These are phyloP conservation scores for Cirrhinus molitorella DNA, from an alignment of 2,797 vertebrate genomes.

Conservation along the genomic window DNA sequence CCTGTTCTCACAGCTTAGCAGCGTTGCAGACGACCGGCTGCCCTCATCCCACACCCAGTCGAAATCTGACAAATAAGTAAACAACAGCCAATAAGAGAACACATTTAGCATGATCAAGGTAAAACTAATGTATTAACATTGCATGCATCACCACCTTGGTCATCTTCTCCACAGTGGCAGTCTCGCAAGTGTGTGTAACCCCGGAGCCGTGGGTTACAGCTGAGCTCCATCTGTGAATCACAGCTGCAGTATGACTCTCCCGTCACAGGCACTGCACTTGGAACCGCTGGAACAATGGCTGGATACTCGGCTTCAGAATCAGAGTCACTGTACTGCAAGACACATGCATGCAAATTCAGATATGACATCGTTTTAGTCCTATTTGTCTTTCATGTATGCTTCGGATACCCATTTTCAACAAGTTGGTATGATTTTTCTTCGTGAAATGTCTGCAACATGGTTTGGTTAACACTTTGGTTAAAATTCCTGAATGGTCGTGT, in stretches of 20 bases:
- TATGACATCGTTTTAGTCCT: not conserved
- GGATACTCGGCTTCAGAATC: slow-evolving; percentile 92
- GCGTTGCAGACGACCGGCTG: slow-evolving; percentile 86
- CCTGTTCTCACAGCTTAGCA: slow-evolving; percentile 92
- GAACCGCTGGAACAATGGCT: slow-evolving; percentile 86
- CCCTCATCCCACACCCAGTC: slow-evolving; percentile 95
- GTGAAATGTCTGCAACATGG: too few relatives aligned
- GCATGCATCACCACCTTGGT: slow-evolving; percentile 81
- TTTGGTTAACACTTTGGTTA: too few relatives aligned
- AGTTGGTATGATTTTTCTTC: too few relatives aligned
- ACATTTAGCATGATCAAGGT: not conserved
- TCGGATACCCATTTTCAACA: too few relatives aligned
- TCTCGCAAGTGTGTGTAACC: slow-evolving; percentile 86
- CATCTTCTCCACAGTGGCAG: slow-evolving; percentile 97
- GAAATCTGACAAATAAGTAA: slow-evolving; percentile 81
- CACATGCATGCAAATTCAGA: slow-evolving; percentile 31
- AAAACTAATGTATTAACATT: too few relatives aligned
- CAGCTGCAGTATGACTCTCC: slow-evolving; percentile 97
- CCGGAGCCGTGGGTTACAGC: slow-evolving; percentile 84
- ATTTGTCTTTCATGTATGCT: not conserved
- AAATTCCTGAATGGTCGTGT: too few relatives aligned
- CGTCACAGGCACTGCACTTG: slow-evolving; percentile 93
- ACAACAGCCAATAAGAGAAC: slow-evolving; percentile 1
- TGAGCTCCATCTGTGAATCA: slow-evolving; percentile 86
- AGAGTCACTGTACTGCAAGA: slow-evolving; percentile 90